Base-by-base conservation (phyloP, 2,888 invertebrate species). In the Lypha dubia region DNA sequence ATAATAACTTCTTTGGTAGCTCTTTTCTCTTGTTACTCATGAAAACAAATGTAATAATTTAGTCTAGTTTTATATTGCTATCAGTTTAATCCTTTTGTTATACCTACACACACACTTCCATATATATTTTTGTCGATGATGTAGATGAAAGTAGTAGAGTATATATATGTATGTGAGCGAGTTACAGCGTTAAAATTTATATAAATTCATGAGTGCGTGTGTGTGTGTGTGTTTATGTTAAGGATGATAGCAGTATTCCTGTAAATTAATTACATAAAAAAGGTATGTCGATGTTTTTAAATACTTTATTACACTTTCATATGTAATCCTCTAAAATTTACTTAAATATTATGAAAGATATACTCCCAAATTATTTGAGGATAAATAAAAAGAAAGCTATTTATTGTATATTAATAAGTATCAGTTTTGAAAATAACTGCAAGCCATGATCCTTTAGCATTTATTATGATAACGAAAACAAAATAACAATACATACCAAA, bases 1-100 rank as follows among this genome's bases (percentile, higher is more conserved):
- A 71, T 79, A 20, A 56, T 56, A 46, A 79, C 71, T 65, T 49
- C 46, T 68, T 56, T 67, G 28, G 28, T 22, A 20, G 11, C 4
- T 58, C 24, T 68, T 28, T 35, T 38, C 49, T 32, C 1, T 11
- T 49, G 17, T 49, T 51, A n/a, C n/a, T n/a, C n/a, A 13, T 1
- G 13, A 13, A 22, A 11, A 51, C n/a, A 51, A 51, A 51, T 22
- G 20, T 17, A 15, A 62, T 22, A 46, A 44, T 63, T 46, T 24
- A 46, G 17, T 44, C 24, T 11, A 17, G 0, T 9, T 41, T n/a
- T 44, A 24, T 41, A 1, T 9, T 41, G 13, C 41, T 24, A 8
- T 63, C 15, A n/a, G 24, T 63, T 28, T 17, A 5, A 2, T 41
- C 6, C n/a, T 44, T n/a, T 13, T 41, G 7, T 22, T 15, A 41